These are phyloP conservation scores for Plecturocebus donacophilus DNA, from an alignment of 2,113 vertebrate genomes.

Conservation along the genomic window DNA sequence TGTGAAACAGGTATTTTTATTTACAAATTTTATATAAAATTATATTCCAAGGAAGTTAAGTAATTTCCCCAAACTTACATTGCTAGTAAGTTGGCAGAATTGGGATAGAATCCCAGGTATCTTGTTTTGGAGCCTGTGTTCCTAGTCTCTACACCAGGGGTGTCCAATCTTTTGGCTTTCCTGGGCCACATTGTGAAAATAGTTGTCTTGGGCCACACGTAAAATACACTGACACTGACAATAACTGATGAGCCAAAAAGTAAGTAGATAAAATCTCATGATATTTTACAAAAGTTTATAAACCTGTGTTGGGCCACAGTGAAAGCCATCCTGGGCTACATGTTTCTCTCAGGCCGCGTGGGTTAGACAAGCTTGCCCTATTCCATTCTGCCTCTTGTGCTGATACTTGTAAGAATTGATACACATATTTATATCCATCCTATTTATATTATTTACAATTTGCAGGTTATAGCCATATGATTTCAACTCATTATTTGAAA, in stretches of 20 bases:
- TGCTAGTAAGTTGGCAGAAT: background rate
- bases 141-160: background rate
- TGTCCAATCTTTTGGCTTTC: background rate
- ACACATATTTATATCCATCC: background rate
- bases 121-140: background rate
- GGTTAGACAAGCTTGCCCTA: too few species aligned
- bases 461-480: background rate
- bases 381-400: background rate
- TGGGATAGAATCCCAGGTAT: background rate
- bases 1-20: background rate
- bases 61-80: background rate
- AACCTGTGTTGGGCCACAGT: too few species aligned
- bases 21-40: background rate
- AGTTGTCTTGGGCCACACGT: too few species aligned
- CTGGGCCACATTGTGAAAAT: too few species aligned
- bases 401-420: background rate
- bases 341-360: rapidly evolving
- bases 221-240: too few species aligned
- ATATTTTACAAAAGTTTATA: too few species aligned
- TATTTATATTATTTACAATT: background rate
- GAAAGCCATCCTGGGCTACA: too few species aligned
- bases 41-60: background rate
- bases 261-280: too few species aligned
- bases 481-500: background rate
- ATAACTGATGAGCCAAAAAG: too few species aligned